Percentiles rank a stretch among this genome's conserved stretches.
Conservation (phyloP, 1,140 invertebrate species). For the Neodiprion pinetum region DNA sequence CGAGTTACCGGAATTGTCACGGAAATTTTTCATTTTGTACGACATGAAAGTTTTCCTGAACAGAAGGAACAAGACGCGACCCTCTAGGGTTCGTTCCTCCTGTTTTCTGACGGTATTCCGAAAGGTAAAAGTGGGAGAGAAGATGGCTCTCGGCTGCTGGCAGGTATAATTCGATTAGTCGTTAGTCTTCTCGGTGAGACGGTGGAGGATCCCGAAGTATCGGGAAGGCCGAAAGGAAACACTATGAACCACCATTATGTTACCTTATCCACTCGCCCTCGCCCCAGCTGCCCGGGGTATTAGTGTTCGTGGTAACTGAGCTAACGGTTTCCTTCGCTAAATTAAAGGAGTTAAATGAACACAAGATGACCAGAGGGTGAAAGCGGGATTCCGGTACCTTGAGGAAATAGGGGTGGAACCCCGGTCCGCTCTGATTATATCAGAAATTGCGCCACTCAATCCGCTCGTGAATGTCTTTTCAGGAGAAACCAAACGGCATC, state of each 20-base stretch:
- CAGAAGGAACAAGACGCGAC: neutral
- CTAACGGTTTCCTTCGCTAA: slow-evolving; percentile 53
- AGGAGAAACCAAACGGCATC: neutral
- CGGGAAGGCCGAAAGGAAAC: slow-evolving; percentile 35
- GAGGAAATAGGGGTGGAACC: neutral
- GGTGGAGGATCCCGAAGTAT: slow-evolving; percentile 6
- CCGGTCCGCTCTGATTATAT: slow-evolving; percentile 43
- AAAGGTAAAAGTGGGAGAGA: neutral
- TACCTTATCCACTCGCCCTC: slow-evolving; percentile 46
- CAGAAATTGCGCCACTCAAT: slow-evolving; percentile 33
- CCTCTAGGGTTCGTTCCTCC: neutral
- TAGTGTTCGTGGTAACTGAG: slow-evolving; percentile 55
- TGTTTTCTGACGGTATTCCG: neutral
- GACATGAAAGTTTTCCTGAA: no score
- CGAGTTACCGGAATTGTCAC: no score
- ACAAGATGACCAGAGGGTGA: slow-evolving; percentile 48
- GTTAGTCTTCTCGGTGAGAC: slow-evolving; percentile 39
- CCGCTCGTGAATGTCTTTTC: slow-evolving; percentile 21
- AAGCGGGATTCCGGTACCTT: slow-evolving; percentile 7
- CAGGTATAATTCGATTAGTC: slow-evolving; percentile 59
- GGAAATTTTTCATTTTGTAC: no score
- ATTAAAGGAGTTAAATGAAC: slow-evolving; percentile 55
- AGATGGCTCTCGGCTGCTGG: slow-evolving; percentile 23
- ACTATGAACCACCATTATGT: slow-evolving; percentile 60
- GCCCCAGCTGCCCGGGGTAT: slow-evolving; percentile 34